Evolutionary conservation across 2,888 invertebrate genomes (phyloP).

Genomic region (Escarpia spicata): DNA sequence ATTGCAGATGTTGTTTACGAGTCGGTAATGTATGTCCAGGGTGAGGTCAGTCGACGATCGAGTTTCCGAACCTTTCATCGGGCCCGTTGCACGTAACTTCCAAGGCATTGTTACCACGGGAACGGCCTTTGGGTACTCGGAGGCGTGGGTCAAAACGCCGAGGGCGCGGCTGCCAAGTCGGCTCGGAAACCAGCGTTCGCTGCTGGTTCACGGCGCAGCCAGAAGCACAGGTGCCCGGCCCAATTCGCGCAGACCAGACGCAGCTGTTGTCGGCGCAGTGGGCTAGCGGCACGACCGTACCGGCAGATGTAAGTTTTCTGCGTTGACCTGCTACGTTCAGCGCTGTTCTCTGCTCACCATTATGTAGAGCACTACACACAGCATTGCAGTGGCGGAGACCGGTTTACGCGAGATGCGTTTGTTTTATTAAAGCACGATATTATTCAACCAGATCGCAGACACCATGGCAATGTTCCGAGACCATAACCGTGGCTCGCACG

Average conservation of each 20-base stretch:
- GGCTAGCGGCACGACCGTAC: background rate
- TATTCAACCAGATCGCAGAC: background rate
- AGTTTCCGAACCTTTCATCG: background rate
- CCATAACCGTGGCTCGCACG: background rate
- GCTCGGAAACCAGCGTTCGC: background rate
- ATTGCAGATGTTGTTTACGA: background rate
- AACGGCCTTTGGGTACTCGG: background rate
- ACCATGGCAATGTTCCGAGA: background rate
- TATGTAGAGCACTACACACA: background rate
- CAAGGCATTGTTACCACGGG: constrained; percentile 10
- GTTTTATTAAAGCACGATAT: background rate
- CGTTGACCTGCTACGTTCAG: background rate
- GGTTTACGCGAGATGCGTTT: background rate
- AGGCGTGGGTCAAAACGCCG: constrained; percentile 1
- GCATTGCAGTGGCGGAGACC: background rate
- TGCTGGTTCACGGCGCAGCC: background rate
- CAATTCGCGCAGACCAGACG: background rate
- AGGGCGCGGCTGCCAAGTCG: background rate
- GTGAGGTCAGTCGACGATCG: background rate
- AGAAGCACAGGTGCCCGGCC: background rate
- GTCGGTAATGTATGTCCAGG: background rate
- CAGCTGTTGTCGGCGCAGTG: background rate
- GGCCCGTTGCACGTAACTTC: background rate
- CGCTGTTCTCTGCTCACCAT: background rate
- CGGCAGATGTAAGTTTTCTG: background rate